Evolutionary conservation across 2,888 invertebrate species (phyloP).

Genomic region (Mantis religiosa): DNA sequence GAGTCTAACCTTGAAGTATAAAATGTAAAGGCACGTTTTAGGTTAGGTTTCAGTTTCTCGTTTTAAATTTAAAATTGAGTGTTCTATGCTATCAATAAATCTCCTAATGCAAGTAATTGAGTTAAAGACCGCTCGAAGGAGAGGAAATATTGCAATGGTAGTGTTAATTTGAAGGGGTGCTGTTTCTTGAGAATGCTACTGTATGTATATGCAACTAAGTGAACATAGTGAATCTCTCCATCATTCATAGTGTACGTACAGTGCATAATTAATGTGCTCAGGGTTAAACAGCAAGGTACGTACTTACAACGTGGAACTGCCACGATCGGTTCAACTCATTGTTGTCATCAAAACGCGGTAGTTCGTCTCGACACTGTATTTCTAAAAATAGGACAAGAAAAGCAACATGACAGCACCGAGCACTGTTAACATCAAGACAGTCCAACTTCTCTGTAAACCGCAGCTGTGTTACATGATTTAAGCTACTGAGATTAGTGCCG

Average conservation of each 20-base stretch:
- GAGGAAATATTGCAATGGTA: background rate
- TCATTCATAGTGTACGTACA: background rate
- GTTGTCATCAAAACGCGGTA: constrained; percentile 22
- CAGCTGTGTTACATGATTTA: too few relatives aligned
- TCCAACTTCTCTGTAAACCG: background rate
- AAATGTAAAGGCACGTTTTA: too few relatives aligned
- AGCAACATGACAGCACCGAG: background rate
- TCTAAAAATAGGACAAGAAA: constrained; percentile 20
- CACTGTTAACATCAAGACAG: background rate
- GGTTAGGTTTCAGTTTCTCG: too few relatives aligned
- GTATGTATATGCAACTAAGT: background rate
- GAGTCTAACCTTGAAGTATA: too few relatives aligned
- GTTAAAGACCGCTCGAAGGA: background rate
- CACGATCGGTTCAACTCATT: background rate
- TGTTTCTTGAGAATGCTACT: background rate
- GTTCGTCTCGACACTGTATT: constrained; percentile 25
- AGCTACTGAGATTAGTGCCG: too few relatives aligned
- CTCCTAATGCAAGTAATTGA: too few relatives aligned
- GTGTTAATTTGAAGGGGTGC: background rate
- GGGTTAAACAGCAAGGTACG: background rate
- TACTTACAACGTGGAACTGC: constrained; percentile 4
- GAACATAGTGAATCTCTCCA: background rate
- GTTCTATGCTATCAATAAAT: too few relatives aligned
- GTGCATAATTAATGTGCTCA: background rate
- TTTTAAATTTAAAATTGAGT: too few relatives aligned